Conservation (phyloP, 1,140 invertebrate species). For the Campoletis sonorensis region DNA sequence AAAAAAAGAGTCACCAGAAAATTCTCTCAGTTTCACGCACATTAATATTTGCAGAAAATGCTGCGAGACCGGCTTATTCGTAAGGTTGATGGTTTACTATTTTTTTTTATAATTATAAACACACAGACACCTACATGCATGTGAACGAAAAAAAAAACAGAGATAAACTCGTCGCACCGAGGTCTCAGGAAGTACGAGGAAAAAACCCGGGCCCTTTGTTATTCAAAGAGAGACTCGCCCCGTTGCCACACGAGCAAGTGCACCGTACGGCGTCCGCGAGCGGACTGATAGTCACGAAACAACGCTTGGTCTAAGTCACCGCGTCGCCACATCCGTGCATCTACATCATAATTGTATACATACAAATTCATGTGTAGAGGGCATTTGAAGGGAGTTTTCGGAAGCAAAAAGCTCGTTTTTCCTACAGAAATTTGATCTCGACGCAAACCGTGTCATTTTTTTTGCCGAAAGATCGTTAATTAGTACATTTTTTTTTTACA, state of each 20-base stretch:
- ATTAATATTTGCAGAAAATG: background rate
- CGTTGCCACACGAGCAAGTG: background rate
- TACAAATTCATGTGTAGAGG: background rate
- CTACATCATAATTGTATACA: background rate
- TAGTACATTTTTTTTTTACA: no score
- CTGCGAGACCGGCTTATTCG: background rate
- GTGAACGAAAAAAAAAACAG: constrained; percentile 2
- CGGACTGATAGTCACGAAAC: constrained; percentile 34
- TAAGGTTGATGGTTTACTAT: background rate
- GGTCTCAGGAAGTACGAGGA: background rate
- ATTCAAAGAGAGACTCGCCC: background rate
- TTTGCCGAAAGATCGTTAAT: no score
- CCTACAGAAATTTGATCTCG: no score
- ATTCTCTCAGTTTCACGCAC: constrained; percentile 25
- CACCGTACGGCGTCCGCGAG: constrained; percentile 37
- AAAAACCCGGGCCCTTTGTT: background rate
- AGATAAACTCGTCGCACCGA: background rate
- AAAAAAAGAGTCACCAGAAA: background rate
- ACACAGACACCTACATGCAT: background rate
- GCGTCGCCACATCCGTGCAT: constrained; percentile 15
- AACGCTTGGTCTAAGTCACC: constrained; percentile 33
- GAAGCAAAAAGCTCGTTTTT: no score
- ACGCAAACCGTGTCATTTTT: no score
- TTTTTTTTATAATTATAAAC: background rate
- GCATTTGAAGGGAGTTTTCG: no score